Evolutionary conservation across 64 coral and sea anemone species (phyloP), one percentile per base, ranked within the genome.

Genomic region (Cladopsammia gracilis): DNA sequence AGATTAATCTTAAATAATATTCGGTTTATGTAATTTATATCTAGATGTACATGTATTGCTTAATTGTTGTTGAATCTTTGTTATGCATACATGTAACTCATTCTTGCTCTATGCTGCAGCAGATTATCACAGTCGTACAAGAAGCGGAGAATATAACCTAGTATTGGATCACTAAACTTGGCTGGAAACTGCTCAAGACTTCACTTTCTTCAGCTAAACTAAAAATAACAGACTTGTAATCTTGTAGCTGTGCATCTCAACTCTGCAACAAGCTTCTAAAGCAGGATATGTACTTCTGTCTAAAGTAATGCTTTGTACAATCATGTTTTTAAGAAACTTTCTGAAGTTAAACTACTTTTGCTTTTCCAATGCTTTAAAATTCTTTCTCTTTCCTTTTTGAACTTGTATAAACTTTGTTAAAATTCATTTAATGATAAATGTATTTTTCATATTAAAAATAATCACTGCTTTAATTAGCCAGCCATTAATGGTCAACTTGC

Each of bases 91-190:
- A 68, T 66, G 14, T 66, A 84, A 50, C 62, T 23, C 15, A 68
- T 84, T 84, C 61, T 84, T 65, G 16, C 80, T 84, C 80, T 84
- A 50, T 84, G 62, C 80, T 68, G 61, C 80, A 84, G 80, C 80
- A 20, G 62, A 84, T 47, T 49, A 84, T 84, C 80, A 84, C 80
- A 84, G 60, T 84, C 80, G 60, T 25, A 67, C 80, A 84, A 84
- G 80, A 84, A 84, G 80, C 67, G 80, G 62, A 45, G 80, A 84
- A 44, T 84, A 19, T 84, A 84, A 84, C 80, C 61, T 84, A 13
- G 80, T 84, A 67, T 49, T 84, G 80, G 80, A 84, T 84, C 80
- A 84, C 13, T 84, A 84, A 84, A 67, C 80, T 68, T 84, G 80
- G 62, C 20, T 64, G 80, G 62, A 68, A 22, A 51, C 18, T 84